Base-by-base conservation (phyloP, 2,797 vertebrate species). In the Cirrhinus mrigala region DNA sequence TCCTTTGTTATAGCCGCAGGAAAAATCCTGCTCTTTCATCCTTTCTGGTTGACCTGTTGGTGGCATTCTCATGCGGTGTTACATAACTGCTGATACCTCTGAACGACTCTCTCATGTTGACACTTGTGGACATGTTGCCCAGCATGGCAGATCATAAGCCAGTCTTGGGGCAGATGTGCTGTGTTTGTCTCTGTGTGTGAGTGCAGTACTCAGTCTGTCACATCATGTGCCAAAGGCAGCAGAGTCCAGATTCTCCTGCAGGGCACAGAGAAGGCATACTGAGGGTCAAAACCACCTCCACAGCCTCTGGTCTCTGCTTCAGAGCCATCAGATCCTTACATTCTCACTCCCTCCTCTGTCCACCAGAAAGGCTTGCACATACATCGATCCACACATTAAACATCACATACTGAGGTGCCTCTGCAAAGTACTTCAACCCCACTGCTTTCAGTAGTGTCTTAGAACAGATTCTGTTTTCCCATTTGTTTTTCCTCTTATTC, bases 141-240 rank as follows among this genome's bases (percentile, higher is more conserved):
- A 69, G 22, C 64, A 69, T 81, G 64, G 62, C 64, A 69, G 29
- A 40, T 40, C 68, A 50, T 18, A 33, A 79, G 20, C 44, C 29
- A 24, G 27, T 69, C 48, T 69, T 29, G 8, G 62, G 15, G 44
- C 9, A 46, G 44, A 10, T 40, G 7, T 56, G 33, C 60, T 62
- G 9, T 75, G 73, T 62, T 22, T 62, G 24, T 40, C 46, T 81
- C 11, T 86, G 56, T 79, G 68, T 81, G 79, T 83, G 60, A n/a
- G 60, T 70, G 54, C 27, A 77, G 68, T 80, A 66, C 83, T 71
- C 74, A 62, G 52, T 71, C 37, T 82, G 79, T 86, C 69, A 85
- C 81, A 86, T 89, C 80, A 46, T 58, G 33, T 82, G 87, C 87
- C 87, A 89, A 86, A 70, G 81, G 33, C 84, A 89, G 86, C 86